Conservation (phyloP, 92 coral and sea anemone species). For the Palythoa grandis region DNA sequence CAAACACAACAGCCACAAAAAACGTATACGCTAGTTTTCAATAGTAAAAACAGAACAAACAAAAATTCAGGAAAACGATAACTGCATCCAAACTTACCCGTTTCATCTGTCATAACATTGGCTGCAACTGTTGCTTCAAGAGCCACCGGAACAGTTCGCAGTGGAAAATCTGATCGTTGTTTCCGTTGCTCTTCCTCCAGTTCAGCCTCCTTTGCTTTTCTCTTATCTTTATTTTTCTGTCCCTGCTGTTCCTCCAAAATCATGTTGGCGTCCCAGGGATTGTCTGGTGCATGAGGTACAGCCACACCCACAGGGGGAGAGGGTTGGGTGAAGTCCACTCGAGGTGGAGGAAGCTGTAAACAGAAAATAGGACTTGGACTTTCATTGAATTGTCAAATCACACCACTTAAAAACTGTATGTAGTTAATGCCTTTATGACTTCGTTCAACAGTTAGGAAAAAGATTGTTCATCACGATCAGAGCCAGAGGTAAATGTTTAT, state of each 20-base stretch:
- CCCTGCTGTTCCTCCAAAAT: conserved; percentile 86
- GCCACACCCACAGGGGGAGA: conserved; percentile 94
- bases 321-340: conserved; percentile 97
- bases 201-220: conserved; percentile 75
- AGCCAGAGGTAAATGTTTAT: too few relatives aligned
- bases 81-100: conserved; percentile 50
- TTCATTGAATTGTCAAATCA: background rate
- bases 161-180: conserved; percentile 65
- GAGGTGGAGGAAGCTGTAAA: conserved; percentile 90
- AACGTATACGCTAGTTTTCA: too few relatives aligned
- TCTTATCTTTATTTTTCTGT: conserved; percentile 68
- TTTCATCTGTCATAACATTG: conserved; percentile 74
- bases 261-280: conserved; percentile 94
- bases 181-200: conserved; percentile 69
- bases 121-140: conserved; percentile 85
- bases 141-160: conserved; percentile 90
- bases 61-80: too few relatives aligned
- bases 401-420: background rate
- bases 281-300: conserved; percentile 91
- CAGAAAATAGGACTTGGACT: too few relatives aligned
- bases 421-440: background rate
- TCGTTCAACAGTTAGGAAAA: background rate
- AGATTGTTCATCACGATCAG: too few relatives aligned
- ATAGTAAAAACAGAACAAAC: too few relatives aligned
- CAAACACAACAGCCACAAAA: background rate